Percentiles rank a stretch among this genome's conserved stretches.
These are phyloP conservation scores for Ibycter americanus DNA, from an alignment of 2,797 vertebrate genomes.

Conservation along the genomic window DNA sequence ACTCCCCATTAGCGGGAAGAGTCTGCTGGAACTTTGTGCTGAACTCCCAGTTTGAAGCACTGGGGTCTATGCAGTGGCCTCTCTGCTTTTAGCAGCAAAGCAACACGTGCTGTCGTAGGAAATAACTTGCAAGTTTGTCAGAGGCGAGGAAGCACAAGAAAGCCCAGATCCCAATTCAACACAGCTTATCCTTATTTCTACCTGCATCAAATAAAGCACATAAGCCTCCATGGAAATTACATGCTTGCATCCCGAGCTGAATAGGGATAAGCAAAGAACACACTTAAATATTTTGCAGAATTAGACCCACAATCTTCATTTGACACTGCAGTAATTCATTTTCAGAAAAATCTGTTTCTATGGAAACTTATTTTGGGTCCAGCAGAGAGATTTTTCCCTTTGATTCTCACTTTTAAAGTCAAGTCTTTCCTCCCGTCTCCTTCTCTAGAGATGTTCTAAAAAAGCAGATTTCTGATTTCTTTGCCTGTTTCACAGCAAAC, in stretches of 20 bases:
- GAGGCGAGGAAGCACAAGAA: not conserved
- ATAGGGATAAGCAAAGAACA: conserved; percentile 34
- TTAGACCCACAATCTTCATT: conserved; percentile 30
- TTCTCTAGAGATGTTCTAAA: not conserved
- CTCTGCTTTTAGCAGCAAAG: not conserved
- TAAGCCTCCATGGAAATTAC: conserved; percentile 45
- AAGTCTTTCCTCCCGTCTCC: conserved; percentile 19
- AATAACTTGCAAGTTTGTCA: not conserved
- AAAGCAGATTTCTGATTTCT: not conserved
- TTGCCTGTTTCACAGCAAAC: conserved; percentile 20
- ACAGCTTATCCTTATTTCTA: conserved; percentile 7
- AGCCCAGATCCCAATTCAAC: not conserved
- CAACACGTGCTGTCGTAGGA: not conserved
- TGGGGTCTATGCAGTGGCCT: not conserved
- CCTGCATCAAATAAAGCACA: conserved; percentile 24
- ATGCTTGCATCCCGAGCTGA: conserved; percentile 10
- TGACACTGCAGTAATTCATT: conserved; percentile 6
- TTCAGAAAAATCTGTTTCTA: conserved; percentile 37
- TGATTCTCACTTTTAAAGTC: conserved; percentile 26
- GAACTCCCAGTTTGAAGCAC: not conserved
- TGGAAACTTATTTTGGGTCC: conserved; percentile 55
- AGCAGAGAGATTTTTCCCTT: conserved; percentile 17
- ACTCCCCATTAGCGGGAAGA: conserved; percentile 25
- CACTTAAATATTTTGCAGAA: conserved; percentile 52
- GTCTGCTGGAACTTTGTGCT: not conserved